phyloP scores from a whole-genome alignment of 1,140 invertebrate species.

The Panonychus citri region DNA sequence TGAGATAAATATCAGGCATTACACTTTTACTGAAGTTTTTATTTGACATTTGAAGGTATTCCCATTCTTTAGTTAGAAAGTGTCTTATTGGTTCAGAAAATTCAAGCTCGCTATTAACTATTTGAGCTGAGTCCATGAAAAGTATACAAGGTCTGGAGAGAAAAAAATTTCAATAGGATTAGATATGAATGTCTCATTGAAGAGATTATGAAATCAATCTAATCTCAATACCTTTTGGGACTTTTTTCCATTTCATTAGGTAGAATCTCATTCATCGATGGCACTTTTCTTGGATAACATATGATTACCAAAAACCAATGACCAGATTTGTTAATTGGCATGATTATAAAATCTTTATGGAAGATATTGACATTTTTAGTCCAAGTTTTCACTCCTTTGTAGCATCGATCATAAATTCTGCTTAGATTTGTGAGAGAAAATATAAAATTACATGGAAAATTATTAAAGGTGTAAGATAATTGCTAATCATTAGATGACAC shows the following conservation, averaged over 20 bases:
- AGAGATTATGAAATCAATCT: too few relatives aligned
- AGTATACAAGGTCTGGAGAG: neutral
- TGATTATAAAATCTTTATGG: conserved; percentile 82
- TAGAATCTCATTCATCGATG: neutral
- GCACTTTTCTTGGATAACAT: conserved; percentile 46
- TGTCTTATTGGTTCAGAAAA: too few relatives aligned
- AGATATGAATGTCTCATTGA: too few relatives aligned
- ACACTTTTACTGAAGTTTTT: too few relatives aligned
- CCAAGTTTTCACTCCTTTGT: conserved; percentile 76
- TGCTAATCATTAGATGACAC: too few relatives aligned
- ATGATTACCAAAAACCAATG: conserved; percentile 97
- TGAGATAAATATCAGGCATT: too few relatives aligned
- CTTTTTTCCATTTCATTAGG: neutral
- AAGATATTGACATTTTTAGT: conserved; percentile 90
- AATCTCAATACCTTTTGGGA: too few relatives aligned
- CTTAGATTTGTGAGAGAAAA: neutral
- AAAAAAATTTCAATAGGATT: too few relatives aligned
- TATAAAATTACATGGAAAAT: neutral
- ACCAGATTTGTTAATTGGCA: conserved; percentile 90
- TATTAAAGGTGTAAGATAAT: too few relatives aligned
- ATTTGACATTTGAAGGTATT: too few relatives aligned
- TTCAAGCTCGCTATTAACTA: too few relatives aligned
- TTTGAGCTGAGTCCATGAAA: neutral
- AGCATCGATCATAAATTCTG: conserved; percentile 48
- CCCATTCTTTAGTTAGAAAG: too few relatives aligned